Percentiles rank a stretch among this genome's conserved stretches.
Conservation (phyloP, 2,888 invertebrate genomes). For the Drosophila greeni region DNA sequence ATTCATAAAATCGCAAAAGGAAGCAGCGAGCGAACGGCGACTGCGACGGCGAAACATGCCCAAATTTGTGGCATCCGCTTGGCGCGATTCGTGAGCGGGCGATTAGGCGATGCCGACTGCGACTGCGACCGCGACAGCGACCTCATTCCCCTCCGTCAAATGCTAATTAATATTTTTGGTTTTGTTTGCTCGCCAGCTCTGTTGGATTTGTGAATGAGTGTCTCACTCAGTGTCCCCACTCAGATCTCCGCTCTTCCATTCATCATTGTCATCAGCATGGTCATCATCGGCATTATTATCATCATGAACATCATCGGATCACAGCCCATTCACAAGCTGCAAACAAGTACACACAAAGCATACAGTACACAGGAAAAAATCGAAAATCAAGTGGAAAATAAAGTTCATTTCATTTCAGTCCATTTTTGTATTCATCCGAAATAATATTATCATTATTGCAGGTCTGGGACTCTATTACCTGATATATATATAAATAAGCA, state of each 20-base stretch:
- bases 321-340: slow-evolving; percentile 38
- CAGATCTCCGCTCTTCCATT: slow-evolving; percentile 46
- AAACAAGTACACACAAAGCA: slow-evolving; percentile 2
- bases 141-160: slow-evolving; percentile 45
- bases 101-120: slow-evolving; percentile 54
- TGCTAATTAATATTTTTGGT: slow-evolving; percentile 72
- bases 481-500: too few relatives aligned
- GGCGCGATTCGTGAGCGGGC: slow-evolving; percentile 64
- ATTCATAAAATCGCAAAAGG: slow-evolving; percentile 72
- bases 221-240: slow-evolving; percentile 9
- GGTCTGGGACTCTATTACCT: too few relatives aligned
- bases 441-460: too few relatives aligned
- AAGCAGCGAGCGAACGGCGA: slow-evolving; percentile 53
- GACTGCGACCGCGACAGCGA: slow-evolving; percentile 34
- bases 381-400: neutral
- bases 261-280: slow-evolving; percentile 51
- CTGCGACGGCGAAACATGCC: slow-evolving; percentile 61
- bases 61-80: slow-evolving; percentile 74
- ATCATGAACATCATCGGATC: slow-evolving; percentile 20
- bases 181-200: slow-evolving; percentile 52
- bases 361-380: neutral
- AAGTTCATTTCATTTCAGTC: too few relatives aligned
- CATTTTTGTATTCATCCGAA: too few relatives aligned
- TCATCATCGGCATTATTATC: slow-evolving; percentile 15
- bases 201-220: slow-evolving; percentile 63